Conservation (phyloP, 2,113 vertebrate species). For the Myiopsitta monachus region DNA sequence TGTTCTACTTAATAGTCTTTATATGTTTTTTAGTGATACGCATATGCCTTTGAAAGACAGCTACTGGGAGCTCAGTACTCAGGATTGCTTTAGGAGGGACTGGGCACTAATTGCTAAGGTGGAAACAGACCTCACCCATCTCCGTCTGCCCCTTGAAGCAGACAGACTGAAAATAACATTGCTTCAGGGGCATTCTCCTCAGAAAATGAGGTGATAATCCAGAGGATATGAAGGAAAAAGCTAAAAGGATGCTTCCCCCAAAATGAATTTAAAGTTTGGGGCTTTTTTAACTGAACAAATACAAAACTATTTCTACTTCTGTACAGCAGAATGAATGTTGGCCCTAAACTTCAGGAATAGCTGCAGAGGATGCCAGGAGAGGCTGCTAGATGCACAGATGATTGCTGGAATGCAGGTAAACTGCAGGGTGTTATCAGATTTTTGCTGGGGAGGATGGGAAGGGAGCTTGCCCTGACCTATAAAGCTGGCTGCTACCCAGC, state of each 20-base stretch:
- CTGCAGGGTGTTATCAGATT: neutral
- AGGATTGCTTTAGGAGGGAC: neutral
- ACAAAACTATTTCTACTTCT: neutral
- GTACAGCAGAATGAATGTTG: neutral
- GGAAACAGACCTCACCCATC: neutral
- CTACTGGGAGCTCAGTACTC: neutral
- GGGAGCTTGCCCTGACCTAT: neutral
- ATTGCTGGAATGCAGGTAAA: neutral
- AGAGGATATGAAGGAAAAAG: neutral
- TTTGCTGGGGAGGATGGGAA: neutral
- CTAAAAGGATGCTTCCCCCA: neutral
- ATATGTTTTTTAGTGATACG: rapidly evolving
- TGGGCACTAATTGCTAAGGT: neutral
- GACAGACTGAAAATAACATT: neutral
- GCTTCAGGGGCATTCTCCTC: neutral
- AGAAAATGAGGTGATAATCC: neutral
- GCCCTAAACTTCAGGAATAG: neutral
- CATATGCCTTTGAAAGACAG: neutral
- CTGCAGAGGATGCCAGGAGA: neutral
- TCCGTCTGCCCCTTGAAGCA: neutral
- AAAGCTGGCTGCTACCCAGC: neutral
- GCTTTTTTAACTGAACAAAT: neutral
- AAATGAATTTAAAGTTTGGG: neutral
- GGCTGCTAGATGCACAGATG: neutral
- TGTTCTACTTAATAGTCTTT: neutral